These are phyloP conservation scores for Clarias magur DNA, from an alignment of 2,113 vertebrate genomes.

Conservation along the genomic window DNA sequence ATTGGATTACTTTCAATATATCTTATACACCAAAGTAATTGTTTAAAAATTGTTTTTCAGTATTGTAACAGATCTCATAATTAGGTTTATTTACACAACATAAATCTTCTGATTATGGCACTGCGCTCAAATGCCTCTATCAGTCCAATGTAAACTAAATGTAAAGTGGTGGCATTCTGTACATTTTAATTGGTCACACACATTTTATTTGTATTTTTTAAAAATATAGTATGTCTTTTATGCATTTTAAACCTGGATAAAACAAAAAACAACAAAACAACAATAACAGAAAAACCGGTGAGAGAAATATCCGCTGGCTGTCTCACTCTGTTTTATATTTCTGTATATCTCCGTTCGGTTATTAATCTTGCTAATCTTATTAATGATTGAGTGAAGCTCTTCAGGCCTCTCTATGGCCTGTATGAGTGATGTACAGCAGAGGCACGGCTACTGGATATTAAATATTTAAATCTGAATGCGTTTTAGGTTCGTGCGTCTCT, in stretches of 20 bases:
- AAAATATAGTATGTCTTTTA: not conserved
- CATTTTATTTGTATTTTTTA: not conserved
- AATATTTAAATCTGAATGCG: not conserved
- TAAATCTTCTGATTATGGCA: rapidly evolving
- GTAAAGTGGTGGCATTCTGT: not conserved
- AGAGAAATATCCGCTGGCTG: no score
- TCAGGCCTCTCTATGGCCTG: not conserved
- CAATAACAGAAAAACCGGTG: no score
- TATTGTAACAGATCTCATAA: not conserved
- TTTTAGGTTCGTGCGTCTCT: not conserved
- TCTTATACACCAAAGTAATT: not conserved
- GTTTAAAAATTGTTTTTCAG: not conserved
- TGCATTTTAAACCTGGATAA: not conserved
- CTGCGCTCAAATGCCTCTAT: no score
- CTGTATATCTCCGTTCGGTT: not conserved
- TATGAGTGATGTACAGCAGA: not conserved
- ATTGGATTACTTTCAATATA: not conserved
- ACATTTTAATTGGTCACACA: not conserved
- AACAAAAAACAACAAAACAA: no score
- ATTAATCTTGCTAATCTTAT: not conserved
- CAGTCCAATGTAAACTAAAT: not conserved
- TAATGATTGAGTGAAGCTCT: not conserved
- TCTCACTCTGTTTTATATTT: no score
- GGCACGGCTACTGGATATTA: not conserved
- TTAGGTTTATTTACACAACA: not conserved